A percentile compares a stretch with the other conserved stretches of the same genome.
phyloP scores from a whole-genome alignment of 2,888 invertebrate genomes.

The Clistopyga incitator region DNA sequence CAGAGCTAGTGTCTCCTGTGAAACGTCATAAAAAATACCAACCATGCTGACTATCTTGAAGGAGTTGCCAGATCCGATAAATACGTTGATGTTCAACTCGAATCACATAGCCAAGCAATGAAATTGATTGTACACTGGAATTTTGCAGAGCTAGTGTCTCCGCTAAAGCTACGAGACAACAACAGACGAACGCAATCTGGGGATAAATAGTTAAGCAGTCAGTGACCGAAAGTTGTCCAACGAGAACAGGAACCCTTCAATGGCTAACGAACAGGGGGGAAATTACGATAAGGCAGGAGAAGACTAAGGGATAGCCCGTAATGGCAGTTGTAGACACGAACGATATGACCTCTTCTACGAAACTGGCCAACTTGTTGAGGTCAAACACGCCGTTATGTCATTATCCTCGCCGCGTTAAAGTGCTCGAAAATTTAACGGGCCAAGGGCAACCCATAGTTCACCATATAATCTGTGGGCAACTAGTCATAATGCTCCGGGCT shows the following conservation, averaged over 20 bases:
- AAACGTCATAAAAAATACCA: too few species aligned
- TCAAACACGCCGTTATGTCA: conserved; percentile 67
- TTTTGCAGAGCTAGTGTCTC: conserved; percentile 24
- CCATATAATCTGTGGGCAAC: too few species aligned
- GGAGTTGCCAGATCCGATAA: not conserved
- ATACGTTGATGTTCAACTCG: not conserved
- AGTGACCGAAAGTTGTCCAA: not conserved
- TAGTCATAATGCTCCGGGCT: not conserved
- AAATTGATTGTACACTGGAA: not conserved
- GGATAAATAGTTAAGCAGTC: conserved; percentile 34
- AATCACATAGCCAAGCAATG: not conserved
- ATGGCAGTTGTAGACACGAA: conserved; percentile 56
- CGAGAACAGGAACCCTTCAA: not conserved
- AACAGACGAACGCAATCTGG: not conserved
- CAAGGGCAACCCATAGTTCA: not conserved
- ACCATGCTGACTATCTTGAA: not conserved
- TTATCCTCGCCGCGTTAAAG: conserved; percentile 64
- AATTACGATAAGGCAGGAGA: conserved; percentile 14
- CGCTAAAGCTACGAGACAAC: conserved; percentile 9
- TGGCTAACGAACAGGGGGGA: not conserved
- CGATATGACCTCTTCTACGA: conserved; percentile 48
- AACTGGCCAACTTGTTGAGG: conserved; percentile 69
- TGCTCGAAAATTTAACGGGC: conserved; percentile 5
- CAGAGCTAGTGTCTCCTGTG: conserved; percentile 28
- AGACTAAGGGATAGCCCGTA: conserved; percentile 17